Evolutionary conservation across 2,797 vertebrate genomes (phyloP).

Genomic region (Eupleurogrammus muticus): DNA sequence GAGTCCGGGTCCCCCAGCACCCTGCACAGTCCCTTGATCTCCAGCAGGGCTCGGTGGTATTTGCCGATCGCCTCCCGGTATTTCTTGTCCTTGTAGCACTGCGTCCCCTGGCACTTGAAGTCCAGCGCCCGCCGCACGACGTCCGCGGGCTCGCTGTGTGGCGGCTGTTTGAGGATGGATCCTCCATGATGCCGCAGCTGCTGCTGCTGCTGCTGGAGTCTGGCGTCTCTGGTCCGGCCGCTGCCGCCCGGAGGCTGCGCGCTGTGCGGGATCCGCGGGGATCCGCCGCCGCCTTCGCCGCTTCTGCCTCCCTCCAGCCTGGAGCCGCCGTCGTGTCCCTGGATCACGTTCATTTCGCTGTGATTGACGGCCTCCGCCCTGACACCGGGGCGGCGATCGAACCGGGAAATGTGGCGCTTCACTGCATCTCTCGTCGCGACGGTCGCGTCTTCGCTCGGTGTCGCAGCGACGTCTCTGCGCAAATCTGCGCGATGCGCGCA

Average conservation of each 20-base stretch:
- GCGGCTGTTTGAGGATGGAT: constrained; percentile 77
- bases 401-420: constrained; percentile 22
- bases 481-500: constrained; percentile 55
- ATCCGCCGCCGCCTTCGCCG: constrained; percentile 64
- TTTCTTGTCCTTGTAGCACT: constrained; percentile 99
- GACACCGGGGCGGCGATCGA: constrained; percentile 9
- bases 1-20: constrained; percentile 87
- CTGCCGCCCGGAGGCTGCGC: constrained; percentile 69
- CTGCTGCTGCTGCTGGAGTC: constrained; percentile 76
- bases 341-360: constrained; percentile 73
- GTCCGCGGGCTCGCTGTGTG: constrained; percentile 85
- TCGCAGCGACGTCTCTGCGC: constrained; percentile 70
- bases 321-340: constrained; percentile 71
- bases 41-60: constrained; percentile 96
- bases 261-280: constrained; percentile 75
- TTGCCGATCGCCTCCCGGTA: constrained; percentile 99
- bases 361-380: constrained; percentile 15
- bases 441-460: constrained; percentile 52
- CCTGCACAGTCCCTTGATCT: constrained; percentile 94
- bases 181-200: constrained; percentile 77
- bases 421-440: constrained; percentile 66
- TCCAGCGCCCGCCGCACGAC: constrained; percentile 92
- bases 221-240: constrained; percentile 76
- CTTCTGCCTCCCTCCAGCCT: constrained; percentile 69
- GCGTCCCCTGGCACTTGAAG: constrained; percentile 96